Conservation (phyloP, 2,797 vertebrate species). For the Selene dorsalis region DNA sequence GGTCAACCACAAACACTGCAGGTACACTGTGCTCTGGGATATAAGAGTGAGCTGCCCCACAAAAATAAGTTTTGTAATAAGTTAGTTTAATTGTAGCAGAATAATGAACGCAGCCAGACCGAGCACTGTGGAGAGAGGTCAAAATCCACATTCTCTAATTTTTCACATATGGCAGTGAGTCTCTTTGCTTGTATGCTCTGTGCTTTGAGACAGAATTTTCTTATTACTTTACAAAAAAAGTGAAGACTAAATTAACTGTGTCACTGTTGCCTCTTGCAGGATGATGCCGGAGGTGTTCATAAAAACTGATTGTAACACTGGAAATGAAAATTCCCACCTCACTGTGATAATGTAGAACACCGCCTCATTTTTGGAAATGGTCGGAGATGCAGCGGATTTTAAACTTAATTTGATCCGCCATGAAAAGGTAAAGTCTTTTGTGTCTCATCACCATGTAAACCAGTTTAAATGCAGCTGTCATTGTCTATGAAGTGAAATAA, state of each 20-base stretch:
- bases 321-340: not conserved
- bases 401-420: conserved; percentile 4
- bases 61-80: too few relatives aligned
- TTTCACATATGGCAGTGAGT: not conserved
- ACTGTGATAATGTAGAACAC: not conserved
- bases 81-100: too few relatives aligned
- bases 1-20: too few relatives aligned
- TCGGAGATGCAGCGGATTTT: conserved; percentile 2
- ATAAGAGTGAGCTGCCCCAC: too few relatives aligned
- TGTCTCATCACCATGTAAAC: conserved; percentile 1
- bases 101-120: too few relatives aligned
- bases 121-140: too few relatives aligned
- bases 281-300: not conserved
- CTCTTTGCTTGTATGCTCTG: not conserved
- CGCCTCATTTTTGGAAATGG: not conserved
- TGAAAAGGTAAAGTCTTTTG: not conserved
- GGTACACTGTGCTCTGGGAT: too few relatives aligned
- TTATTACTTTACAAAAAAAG: not conserved
- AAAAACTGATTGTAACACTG: not conserved
- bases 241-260: not conserved
- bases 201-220: conserved; percentile 1
- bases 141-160: not conserved
- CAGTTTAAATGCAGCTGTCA: not conserved
- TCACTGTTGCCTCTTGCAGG: not conserved
- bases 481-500: conserved; percentile 9